Conservation (phyloP, 1,140 invertebrate genomes). For the Ceratina japonica region DNA sequence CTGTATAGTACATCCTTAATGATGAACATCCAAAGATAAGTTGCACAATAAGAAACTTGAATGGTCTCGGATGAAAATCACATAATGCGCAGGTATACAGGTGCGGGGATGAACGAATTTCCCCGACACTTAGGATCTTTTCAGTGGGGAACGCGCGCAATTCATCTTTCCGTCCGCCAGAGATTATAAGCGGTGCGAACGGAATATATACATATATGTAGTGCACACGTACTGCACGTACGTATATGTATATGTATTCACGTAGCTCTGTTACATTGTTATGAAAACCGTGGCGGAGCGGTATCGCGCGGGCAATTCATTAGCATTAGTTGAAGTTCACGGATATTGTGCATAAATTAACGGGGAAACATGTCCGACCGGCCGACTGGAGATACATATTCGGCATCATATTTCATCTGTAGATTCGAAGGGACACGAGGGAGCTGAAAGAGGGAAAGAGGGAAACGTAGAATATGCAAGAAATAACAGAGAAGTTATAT, state of each 20-base stretch:
- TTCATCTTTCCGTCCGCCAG: constrained; percentile 22
- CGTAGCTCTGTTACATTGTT: constrained; percentile 17
- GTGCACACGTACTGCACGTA: too few relatives aligned
- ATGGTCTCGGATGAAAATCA: neutral
- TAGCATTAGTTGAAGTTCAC: constrained; percentile 40
- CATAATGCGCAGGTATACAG: neutral
- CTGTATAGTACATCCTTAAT: too few relatives aligned
- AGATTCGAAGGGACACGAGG: neutral
- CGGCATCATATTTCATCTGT: constrained; percentile 20
- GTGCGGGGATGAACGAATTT: neutral
- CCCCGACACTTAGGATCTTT: neutral
- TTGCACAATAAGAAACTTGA: neutral
- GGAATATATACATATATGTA: neutral
- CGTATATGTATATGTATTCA: too few relatives aligned
- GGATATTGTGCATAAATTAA: constrained; percentile 46
- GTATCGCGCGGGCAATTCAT: constrained; percentile 27
- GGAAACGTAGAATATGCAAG: neutral
- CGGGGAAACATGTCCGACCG: constrained; percentile 1
- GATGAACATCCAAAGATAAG: neutral
- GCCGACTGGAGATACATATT: neutral
- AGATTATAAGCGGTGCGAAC: constrained; percentile 27
- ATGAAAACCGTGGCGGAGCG: neutral
- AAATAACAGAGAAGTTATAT: constrained; percentile 14
- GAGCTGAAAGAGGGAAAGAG: neutral
- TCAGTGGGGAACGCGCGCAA: neutral